phyloP scores from a whole-genome alignment of 2,797 vertebrate species.

The Acestrorhynchus altus region DNA sequence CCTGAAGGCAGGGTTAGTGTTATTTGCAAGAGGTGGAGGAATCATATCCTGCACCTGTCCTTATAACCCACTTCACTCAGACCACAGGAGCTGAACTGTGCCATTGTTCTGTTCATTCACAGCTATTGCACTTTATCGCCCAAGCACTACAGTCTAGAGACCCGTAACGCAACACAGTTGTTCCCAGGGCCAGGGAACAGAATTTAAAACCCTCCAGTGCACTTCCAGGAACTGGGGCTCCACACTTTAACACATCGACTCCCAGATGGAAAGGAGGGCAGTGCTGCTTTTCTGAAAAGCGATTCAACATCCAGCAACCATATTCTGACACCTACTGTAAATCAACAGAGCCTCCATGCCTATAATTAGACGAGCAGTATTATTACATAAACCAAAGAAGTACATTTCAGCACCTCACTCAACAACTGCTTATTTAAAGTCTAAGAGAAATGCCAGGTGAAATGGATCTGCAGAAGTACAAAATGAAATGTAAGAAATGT shows the following conservation, averaged over 20 bases:
- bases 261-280: neutral
- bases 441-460: conserved; percentile 9
- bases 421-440: conserved; percentile 26
- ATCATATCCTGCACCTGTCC: conserved; percentile 3
- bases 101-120: conserved; percentile 14
- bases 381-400: conserved; percentile 30
- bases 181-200: neutral
- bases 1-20: conserved; percentile 10
- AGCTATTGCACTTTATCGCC: conserved; percentile 6
- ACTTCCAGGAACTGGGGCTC: conserved; percentile 24
- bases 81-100: conserved; percentile 14
- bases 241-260: neutral
- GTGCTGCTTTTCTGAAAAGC: neutral
- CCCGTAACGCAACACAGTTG: conserved; percentile 8
- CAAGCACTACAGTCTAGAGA: neutral
- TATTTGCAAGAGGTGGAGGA: neutral
- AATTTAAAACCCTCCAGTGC: conserved; percentile 21
- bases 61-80: neutral
- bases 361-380: conserved; percentile 19
- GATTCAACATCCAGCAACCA: neutral
- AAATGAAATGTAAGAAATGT: conserved; percentile 21
- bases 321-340: conserved; percentile 44
- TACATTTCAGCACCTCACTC: conserved; percentile 22
- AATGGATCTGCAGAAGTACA: conserved; percentile 6
- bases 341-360: conserved; percentile 18